Conservation (phyloP, 1,140 invertebrate genomes). For the Himalopsyche phryganea region DNA sequence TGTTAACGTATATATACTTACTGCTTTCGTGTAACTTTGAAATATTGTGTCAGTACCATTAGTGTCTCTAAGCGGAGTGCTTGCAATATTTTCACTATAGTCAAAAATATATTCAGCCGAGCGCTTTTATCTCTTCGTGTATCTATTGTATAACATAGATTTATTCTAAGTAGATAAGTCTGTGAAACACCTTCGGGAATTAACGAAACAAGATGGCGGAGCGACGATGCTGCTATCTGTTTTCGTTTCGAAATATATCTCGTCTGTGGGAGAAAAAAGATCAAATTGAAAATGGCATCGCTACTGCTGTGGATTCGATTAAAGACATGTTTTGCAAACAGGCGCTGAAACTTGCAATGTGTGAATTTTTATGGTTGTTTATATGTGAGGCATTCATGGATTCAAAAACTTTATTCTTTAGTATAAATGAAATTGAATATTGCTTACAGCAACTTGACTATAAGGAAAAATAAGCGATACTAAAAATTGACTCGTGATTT, state of each 20-base stretch:
- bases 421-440: too few relatives aligned
- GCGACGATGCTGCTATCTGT: conserved; percentile 14
- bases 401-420: too few relatives aligned
- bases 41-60: too few relatives aligned
- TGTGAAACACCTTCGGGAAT: conserved; percentile 33
- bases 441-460: too few relatives aligned
- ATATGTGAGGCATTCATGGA: too few relatives aligned
- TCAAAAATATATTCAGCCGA: not conserved
- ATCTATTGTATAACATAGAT: conserved; percentile 30
- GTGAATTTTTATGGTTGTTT: too few relatives aligned
- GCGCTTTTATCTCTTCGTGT: conserved; percentile 25
- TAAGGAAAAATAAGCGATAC: too few relatives aligned
- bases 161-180: conserved; percentile 30
- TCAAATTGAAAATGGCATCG: conserved; percentile 29
- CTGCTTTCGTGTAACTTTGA: too few relatives aligned
- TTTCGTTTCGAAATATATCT: conserved; percentile 32
- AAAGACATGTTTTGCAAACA: not conserved
- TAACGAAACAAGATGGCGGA: conserved; percentile 32
- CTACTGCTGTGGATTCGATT: conserved; percentile 12
- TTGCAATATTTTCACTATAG: not conserved
- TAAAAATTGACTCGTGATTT: too few relatives aligned
- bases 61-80: not conserved
- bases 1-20: too few relatives aligned
- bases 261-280: conserved; percentile 5
- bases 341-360: too few relatives aligned